phyloP scores from a whole-genome alignment of 2,797 vertebrate genomes.

The Pangasius djambal region DNA sequence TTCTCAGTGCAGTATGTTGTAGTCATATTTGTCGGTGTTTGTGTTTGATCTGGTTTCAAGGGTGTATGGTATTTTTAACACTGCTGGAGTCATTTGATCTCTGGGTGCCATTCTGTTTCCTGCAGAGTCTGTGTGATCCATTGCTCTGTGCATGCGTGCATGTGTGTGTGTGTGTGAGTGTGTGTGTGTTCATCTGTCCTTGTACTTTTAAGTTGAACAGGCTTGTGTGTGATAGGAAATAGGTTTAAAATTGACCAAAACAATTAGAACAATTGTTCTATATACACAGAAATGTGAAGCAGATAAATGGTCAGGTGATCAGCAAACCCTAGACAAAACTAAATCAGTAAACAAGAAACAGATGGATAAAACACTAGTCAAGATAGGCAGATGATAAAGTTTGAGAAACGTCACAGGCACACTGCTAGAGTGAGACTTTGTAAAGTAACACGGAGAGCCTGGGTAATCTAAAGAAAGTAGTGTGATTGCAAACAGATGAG shows the following conservation, averaged over 20 bases:
- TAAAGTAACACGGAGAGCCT: not conserved
- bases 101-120: constrained; percentile 40
- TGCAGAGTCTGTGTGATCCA: constrained; percentile 50
- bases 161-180: not conserved
- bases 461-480: not conserved
- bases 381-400: not conserved
- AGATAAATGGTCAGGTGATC: not conserved
- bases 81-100: constrained; percentile 50
- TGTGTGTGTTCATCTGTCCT: not conserved
- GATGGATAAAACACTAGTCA: not conserved
- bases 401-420: not conserved
- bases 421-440: not conserved
- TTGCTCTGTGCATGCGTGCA: constrained; percentile 5
- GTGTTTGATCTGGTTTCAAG: constrained; percentile 43
- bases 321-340: not conserved
- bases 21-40: constrained; percentile 11
- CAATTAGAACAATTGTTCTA: no score
- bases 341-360: not conserved
- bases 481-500: not conserved
- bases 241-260: not conserved
- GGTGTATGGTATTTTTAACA: constrained; percentile 40
- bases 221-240: not conserved
- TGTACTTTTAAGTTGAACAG: not conserved
- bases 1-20: not conserved
- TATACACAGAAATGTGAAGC: not conserved